These are phyloP conservation scores for Rhabdophis nuchalis DNA, from an alignment of 2,797 vertebrate genomes.

Conservation along the genomic window DNA sequence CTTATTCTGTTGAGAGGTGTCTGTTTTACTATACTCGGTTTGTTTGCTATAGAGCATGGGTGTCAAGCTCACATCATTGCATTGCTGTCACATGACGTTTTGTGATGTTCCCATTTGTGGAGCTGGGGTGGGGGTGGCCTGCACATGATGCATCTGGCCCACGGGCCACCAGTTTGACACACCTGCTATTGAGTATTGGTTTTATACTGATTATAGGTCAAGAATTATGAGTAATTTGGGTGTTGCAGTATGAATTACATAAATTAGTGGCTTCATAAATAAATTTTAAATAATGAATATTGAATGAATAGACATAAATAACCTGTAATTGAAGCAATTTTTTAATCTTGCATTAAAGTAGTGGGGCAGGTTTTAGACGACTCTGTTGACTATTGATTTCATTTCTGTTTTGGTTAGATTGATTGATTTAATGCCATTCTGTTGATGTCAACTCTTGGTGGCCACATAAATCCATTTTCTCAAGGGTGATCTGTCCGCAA, in stretches of 20 bases:
- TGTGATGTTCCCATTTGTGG: too few relatives aligned
- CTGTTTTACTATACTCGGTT: not conserved
- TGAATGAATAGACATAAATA: not conserved
- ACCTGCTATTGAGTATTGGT: not conserved
- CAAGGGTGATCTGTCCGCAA: not conserved
- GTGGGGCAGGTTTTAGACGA: not conserved
- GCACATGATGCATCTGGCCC: too few relatives aligned
- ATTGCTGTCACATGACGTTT: too few relatives aligned
- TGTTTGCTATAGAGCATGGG: not conserved
- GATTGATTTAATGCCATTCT: not conserved
- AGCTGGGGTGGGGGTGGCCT: too few relatives aligned
- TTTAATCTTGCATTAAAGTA: not conserved
- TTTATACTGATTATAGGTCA: not conserved
- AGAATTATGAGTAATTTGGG: not conserved
- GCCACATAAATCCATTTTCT: not conserved
- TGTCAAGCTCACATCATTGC: not conserved
- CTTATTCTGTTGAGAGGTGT: not conserved
- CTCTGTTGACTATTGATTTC: not conserved
- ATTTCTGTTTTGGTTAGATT: not conserved
- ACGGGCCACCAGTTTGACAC: not conserved
- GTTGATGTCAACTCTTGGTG: not conserved
- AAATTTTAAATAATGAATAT: not conserved
- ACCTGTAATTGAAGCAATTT: not conserved
- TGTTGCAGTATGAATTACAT: not conserved
- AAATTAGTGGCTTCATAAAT: not conserved